Conservation (phyloP, 2,797 vertebrate genomes). For the Morelia viridis region DNA sequence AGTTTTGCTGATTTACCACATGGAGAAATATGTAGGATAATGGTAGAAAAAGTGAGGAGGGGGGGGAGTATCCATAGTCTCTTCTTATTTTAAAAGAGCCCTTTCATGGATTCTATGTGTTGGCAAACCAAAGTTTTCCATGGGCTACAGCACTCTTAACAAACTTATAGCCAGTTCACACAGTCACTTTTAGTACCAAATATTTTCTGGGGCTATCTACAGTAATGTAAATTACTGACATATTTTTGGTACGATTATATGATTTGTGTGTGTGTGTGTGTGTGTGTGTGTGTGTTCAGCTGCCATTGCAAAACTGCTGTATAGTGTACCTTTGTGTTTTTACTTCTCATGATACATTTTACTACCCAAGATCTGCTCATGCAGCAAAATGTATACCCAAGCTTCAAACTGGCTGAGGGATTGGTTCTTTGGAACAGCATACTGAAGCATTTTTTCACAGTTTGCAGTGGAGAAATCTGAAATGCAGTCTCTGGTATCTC, state of each 20-base stretch:
- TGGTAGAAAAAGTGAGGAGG: background rate
- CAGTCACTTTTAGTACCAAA: background rate
- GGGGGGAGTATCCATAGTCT: background rate
- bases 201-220: background rate
- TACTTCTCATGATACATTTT: background rate
- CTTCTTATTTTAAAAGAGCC: constrained; percentile 35
- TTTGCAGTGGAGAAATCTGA: background rate
- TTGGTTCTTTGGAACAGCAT: background rate
- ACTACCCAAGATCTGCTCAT: background rate
- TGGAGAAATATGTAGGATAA: constrained; percentile 42
- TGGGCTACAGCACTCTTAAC: background rate
- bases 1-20: background rate
- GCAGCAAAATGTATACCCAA: background rate
- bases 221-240: background rate
- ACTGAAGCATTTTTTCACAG: background rate
- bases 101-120: background rate
- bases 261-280: background rate
- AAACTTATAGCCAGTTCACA: background rate
- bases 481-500: background rate
- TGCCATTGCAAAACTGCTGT: background rate
- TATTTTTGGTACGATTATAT: background rate
- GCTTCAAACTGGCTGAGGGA: background rate
- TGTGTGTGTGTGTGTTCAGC: background rate
- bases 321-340: background rate
- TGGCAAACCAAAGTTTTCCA: constrained; percentile 14